phyloP scores from a whole-genome alignment of 2,113 vertebrate genomes.

The Ptyas mucosa region DNA sequence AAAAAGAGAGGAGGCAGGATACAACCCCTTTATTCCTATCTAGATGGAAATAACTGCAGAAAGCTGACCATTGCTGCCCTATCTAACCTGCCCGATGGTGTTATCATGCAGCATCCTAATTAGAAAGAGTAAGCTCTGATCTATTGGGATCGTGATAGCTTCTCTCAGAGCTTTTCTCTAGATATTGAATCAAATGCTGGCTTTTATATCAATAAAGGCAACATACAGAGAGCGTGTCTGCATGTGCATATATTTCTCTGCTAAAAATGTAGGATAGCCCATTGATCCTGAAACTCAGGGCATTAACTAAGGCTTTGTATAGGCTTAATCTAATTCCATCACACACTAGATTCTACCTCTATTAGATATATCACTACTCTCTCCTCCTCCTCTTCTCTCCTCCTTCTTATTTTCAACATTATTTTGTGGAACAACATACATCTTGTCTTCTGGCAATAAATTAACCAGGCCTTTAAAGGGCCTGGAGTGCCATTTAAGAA shows the following conservation, averaged over 20 bases:
- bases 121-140: background rate
- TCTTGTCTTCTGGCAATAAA: background rate
- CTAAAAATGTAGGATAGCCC: background rate
- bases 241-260: background rate
- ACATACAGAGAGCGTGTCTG: background rate
- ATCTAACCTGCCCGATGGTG: background rate
- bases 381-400: conserved; percentile 15
- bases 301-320: background rate
- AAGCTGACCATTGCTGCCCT: background rate
- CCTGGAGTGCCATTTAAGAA: conserved; percentile 25
- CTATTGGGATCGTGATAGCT: background rate
- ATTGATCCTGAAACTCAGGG: background rate
- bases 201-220: background rate
- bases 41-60: background rate
- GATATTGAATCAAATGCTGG: background rate
- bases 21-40: background rate
- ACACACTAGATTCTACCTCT: background rate
- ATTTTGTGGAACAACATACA: conserved; percentile 17
- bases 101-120: background rate
- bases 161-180: background rate
- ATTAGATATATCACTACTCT: conserved; percentile 1
- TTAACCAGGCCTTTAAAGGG: background rate
- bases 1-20: background rate
- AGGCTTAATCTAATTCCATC: conserved; percentile 15
- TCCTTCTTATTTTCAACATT: conserved; percentile 19